Base-by-base conservation (phyloP, 2,797 vertebrate species). In the Pyrocephalus nanus region DNA sequence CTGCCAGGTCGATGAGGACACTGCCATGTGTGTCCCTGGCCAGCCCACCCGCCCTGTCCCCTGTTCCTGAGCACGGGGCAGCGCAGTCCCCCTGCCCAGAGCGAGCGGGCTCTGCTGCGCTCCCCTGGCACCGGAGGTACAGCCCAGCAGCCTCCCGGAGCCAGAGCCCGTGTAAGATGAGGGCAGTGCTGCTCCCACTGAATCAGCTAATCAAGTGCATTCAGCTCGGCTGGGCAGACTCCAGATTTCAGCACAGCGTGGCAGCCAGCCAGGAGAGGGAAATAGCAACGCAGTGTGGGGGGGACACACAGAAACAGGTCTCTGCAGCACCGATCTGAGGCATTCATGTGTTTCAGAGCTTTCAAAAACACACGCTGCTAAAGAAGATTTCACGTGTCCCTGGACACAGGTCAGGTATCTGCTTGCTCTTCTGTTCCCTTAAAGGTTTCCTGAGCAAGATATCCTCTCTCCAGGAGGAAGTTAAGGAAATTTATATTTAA, bases 91-190 rank as follows among this genome's bases (percentile, higher is more conserved):
- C 36, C 29, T 32, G 36, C 27, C 48, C 34, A 30, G 4, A 6
- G 26, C 72, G 1, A 4, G 29, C 6, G 42, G 29, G 18, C 5
- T 54, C 48, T 48, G 57, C 76, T 12, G 11, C 10, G 53, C 45
- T 88, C 19, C 27, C 1, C 0, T 0, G 19, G 51, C 55, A 2
- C 42, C 3, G 12, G 50, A 64, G 53, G 40, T 26, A 55, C 4
- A 58, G 78, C 30, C 5, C 17, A 67, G 77, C 57, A 38, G 29
- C 17, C 12, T 32, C 34, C 27, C 8, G 32, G 54, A 65, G 42
- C 51, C 11, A 47, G 78, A 36, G 25, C 22, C 10, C 5, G 58
- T 36, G 34, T 50, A 27, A 54, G 48, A 30, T 26, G 30, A 51
- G 11, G 40, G 36, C 32, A 84, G 34, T 29, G 72, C 60, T 12